Percentiles rank a stretch among this genome's conserved stretches.
phyloP scores from a whole-genome alignment of 2,888 invertebrate genomes.

The Ichneumoninae sp. region DNA sequence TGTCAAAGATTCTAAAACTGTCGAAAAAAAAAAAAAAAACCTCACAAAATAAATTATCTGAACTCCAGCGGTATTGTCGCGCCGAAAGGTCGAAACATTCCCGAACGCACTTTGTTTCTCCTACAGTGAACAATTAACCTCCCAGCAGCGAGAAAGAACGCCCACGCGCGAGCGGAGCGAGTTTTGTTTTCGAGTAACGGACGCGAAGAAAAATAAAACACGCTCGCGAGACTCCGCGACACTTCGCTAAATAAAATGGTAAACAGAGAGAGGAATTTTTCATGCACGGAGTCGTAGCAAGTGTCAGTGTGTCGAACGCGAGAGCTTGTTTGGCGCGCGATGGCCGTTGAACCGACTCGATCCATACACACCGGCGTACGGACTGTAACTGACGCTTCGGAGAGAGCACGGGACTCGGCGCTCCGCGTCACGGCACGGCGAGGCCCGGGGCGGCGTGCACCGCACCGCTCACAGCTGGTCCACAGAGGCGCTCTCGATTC shows the following conservation, averaged over 20 bases:
- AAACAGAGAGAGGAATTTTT: not conserved
- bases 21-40: not conserved
- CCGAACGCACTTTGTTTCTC: not conserved
- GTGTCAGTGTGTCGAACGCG: slow-evolving; percentile 60
- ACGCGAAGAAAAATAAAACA: not conserved
- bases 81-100: not conserved
- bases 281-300: not conserved
- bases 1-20: not conserved
- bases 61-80: not conserved
- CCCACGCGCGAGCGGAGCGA: not conserved
- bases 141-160: not conserved
- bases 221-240: slow-evolving; percentile 1
- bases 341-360: slow-evolving; percentile 58
- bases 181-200: not conserved
- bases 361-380: slow-evolving; percentile 75
- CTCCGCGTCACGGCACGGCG: slow-evolving; percentile 32
- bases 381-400: slow-evolving; percentile 78
- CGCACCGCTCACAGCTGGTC: slow-evolving; percentile 49
- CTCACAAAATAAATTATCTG: not conserved
- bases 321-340: slow-evolving; percentile 22
- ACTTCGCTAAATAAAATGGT: slow-evolving; percentile 19
- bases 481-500: slow-evolving; percentile 35
- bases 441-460: slow-evolving; percentile 29
- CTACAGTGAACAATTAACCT: not conserved
- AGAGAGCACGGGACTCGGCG: slow-evolving; percentile 27